Percentiles rank a stretch among this genome's conserved stretches.
phyloP scores from a whole-genome alignment of 2,888 invertebrate genomes.

The Panzeria rudis region DNA sequence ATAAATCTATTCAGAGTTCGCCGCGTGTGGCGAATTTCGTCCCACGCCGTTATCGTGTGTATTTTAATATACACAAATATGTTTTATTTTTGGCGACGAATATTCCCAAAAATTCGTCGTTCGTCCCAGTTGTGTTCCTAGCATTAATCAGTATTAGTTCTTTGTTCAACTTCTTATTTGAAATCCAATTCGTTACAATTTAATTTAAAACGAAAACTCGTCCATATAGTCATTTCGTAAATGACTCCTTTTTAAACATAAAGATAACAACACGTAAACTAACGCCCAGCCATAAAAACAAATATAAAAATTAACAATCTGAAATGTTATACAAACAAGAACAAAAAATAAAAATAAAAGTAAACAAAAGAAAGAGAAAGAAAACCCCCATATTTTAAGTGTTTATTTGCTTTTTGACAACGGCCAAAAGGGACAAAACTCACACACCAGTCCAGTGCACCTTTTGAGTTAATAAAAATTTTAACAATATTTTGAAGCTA shows the following conservation, averaged over 20 bases:
- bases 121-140: too few relatives aligned
- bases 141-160: too few relatives aligned
- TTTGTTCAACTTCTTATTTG: too few relatives aligned
- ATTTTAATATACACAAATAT: too few relatives aligned
- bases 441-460: slow-evolving; percentile 21
- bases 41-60: too few relatives aligned
- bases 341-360: neutral
- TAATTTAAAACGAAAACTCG: neutral
- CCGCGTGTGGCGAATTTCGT: too few relatives aligned
- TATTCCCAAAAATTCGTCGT: too few relatives aligned
- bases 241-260: neutral
- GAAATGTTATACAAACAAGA: neutral
- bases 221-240: neutral
- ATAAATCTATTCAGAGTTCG: too few relatives aligned
- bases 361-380: neutral
- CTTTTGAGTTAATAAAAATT: slow-evolving; percentile 61
- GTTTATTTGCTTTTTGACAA: slow-evolving; percentile 47
- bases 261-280: slow-evolving; percentile 20
- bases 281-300: slow-evolving; percentile 25
- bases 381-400: slow-evolving; percentile 39
- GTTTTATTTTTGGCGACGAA: too few relatives aligned
- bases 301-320: slow-evolving; percentile 23
- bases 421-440: slow-evolving; percentile 14
- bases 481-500: slow-evolving; percentile 52
- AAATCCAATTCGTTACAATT: neutral